These are phyloP conservation scores for Acanthornis magna DNA, from an alignment of 2,797 vertebrate species.

Conservation along the genomic window DNA sequence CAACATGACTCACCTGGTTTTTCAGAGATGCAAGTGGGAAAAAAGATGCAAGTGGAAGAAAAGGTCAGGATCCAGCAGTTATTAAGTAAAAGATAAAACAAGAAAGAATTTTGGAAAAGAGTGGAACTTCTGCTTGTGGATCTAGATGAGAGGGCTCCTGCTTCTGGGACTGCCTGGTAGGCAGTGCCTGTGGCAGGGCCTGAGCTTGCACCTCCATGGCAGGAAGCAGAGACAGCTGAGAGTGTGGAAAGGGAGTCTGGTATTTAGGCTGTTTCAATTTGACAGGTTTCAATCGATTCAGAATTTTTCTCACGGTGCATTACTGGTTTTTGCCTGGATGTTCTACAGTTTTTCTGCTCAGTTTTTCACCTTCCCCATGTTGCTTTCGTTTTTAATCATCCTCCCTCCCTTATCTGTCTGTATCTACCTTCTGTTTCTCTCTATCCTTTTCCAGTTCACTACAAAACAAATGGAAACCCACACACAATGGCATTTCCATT, in stretches of 20 bases:
- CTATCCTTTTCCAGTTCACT: not conserved
- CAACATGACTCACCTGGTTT: not conserved
- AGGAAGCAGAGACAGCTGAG: not conserved
- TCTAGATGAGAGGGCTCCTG: not conserved
- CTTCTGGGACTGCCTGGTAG: not conserved
- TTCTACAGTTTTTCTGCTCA: not conserved
- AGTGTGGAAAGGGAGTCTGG: not conserved
- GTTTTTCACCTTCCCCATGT: not conserved
- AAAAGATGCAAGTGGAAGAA: too few relatives aligned
- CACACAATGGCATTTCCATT: not conserved
- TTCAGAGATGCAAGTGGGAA: rapidly evolving
- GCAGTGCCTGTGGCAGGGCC: rapidly evolving
- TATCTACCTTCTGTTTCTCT: not conserved
- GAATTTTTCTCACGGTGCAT: rapidly evolving
- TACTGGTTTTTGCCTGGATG: not conserved
- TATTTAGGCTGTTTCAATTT: not conserved
- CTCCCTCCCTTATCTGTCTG: not conserved
- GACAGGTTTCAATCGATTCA: not conserved
- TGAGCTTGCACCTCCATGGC: not conserved
- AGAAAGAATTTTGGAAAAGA: not conserved
- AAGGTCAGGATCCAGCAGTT: not conserved
- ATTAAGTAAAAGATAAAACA: not conserved
- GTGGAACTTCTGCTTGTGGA: not conserved
- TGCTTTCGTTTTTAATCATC: not conserved
- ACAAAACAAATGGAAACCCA: not conserved